These are phyloP conservation scores for Anguilla megastoma DNA, from an alignment of 2,797 vertebrate species.

Conservation along the genomic window DNA sequence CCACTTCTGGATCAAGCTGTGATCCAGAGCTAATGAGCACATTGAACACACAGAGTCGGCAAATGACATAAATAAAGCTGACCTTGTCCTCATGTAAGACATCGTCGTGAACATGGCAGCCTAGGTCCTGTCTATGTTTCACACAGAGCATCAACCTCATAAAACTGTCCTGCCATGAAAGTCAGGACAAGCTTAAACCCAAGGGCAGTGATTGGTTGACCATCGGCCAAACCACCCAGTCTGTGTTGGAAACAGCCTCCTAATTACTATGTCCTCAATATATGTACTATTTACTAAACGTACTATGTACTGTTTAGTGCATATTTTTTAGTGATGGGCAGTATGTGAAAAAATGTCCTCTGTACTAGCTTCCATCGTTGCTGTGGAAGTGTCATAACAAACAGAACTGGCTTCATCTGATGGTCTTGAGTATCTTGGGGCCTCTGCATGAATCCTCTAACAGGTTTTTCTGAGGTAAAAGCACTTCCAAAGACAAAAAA, in stretches of 20 bases:
- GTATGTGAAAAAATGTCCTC: no score
- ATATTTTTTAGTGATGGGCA: no score
- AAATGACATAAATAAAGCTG: not conserved
- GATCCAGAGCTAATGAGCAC: conserved; percentile 21
- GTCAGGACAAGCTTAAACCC: not conserved
- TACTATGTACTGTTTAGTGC: no score
- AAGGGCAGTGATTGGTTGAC: no score
- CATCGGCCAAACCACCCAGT: no score
- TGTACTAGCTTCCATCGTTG: no score
- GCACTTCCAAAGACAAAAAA: no score
- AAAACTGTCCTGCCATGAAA: not conserved
- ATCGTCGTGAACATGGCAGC: not conserved
- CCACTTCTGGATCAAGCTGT: conserved; percentile 1
- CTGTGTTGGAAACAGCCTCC: no score
- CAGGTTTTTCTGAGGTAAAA: not conserved
- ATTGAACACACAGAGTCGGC: not conserved
- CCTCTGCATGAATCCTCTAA: conserved; percentile 1
- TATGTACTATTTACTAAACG: no score
- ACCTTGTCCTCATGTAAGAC: not conserved
- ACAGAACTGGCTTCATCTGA: not conserved
- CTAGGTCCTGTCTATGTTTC: not conserved
- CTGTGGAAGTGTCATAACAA: no score
- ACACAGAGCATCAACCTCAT: not conserved
- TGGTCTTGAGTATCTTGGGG: not conserved
- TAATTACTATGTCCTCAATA: no score